phyloP scores from a whole-genome alignment of 2,113 vertebrate species.

The Hyaena hyaena region DNA sequence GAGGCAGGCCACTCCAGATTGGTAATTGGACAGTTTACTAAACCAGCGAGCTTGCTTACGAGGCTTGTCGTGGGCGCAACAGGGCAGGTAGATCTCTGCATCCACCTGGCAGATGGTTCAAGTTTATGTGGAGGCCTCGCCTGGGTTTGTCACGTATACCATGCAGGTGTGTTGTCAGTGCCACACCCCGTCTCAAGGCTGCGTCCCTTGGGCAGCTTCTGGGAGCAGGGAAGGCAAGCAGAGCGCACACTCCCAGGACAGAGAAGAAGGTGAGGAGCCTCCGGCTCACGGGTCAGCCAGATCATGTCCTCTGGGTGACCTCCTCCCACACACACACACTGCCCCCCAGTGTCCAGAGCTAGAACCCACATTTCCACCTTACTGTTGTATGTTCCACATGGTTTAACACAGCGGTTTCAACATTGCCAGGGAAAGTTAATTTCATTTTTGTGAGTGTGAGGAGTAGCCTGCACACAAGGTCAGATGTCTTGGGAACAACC shows the following conservation, averaged over 20 bases:
- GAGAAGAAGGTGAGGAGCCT: not conserved
- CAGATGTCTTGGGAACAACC: no score
- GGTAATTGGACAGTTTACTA: not conserved
- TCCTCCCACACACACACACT: not conserved
- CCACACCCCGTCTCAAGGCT: not conserved
- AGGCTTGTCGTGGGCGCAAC: not conserved
- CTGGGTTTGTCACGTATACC: not conserved
- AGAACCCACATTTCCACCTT: fast-evolving
- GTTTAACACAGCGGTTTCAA: fast-evolving
- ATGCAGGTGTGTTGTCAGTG: not conserved
- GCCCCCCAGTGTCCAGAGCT: fast-evolving
- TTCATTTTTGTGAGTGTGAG: not conserved
- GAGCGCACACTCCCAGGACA: not conserved
- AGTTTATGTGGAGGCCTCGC: no score
- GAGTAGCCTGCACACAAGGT: no score
- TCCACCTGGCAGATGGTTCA: not conserved
- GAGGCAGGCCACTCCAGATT: not conserved
- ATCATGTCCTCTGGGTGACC: no score
- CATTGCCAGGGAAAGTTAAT: not conserved
- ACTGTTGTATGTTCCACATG: not conserved
- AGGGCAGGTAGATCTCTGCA: not conserved
- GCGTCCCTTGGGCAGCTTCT: not conserved
- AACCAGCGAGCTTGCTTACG: not conserved
- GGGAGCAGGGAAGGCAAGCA: not conserved
- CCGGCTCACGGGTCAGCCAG: not conserved